Base-by-base conservation (phyloP, 1,140 invertebrate species). In the Scylla paramamosain region DNA sequence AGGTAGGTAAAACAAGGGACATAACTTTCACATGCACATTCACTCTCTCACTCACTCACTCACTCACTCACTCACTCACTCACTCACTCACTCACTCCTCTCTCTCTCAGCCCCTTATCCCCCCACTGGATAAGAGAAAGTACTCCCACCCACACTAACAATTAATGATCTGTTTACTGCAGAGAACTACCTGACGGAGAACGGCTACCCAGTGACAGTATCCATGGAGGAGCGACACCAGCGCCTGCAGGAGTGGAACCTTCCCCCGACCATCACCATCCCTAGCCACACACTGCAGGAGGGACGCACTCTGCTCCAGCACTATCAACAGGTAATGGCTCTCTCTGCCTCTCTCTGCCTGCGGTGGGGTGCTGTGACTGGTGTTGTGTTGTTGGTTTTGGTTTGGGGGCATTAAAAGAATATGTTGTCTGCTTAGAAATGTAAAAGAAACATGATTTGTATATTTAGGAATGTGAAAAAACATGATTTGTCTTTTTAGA, bases 281-380 rank as follows among this genome's bases (percentile, higher is more conserved):
- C 82, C 77, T 4, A 14, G 32, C 28, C 7, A 31, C 46, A 31
- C 67, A 16, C 20, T 84, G 14, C 67, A 93, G 14, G 91, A 93
- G 83, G 91, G 91, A 16, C 83, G 4, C 20, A 46, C 28, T 20
- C 52, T 93, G 16, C 46, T 93, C 4, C 20, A n/a, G 6, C 77
- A 93, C 4, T 93, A 77, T 84, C 77, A 93, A 8, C 45, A 46
- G 91, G 91, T 93, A 20, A 46, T 88, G 86, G 16, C 86, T 20
- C 28, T 20, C n/a, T 88, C 31, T 8, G 0, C 12, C 45, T n/a
- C 32, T 32, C 32, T 16, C 32, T n/a, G 8, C 31, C 31, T 84
- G 83, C 6, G 39, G 39, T 39, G 39, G 1, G 39, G 39, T 39
- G 39, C 1, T 39, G 39, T 39, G n/a, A n/a, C n/a, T 39, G 1